Base-by-base conservation (phyloP, 2,888 invertebrate genomes). In the Himalopsyche japonica region DNA sequence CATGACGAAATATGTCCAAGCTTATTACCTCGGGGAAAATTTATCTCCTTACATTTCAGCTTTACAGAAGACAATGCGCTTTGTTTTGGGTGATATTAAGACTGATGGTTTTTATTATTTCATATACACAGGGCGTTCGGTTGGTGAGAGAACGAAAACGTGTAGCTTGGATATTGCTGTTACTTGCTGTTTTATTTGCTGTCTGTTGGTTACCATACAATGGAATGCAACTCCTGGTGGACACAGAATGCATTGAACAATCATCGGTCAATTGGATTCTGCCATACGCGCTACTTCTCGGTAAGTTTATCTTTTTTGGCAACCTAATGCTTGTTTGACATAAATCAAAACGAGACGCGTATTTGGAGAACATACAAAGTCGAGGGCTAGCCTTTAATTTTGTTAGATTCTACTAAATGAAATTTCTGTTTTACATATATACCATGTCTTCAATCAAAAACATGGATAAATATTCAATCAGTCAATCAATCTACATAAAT, bases 161-260 rank as follows among this genome's bases (percentile, higher is more conserved):
- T 49, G 95, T 96, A 12, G 96, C 96, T 0, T 95, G 95, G 93
- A 95, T 96, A 87, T 91, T 96, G 24, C 91, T 96, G 0, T 92
- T 95, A 0, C 91, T 96, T 18, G 96, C 96, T 0, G 93, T 95
- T 1, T 92, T 96, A 30, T 96, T 96, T 88, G 95, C 95, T 0
- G 89, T 95, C 5, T 96, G 96, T 90, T 96, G 96, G 96, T 91
- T 96, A 76, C 96, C 96, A 0, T 95, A 96, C 91, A 95, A 95
- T 89, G 94, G 95, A 78, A 90, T 95, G 32, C 94, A 93, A 88
- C 91, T 96, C 20, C 90, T 96, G 80, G 90, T 94, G 7, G 96
- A 96, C 88, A 92, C 94, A 18, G 92, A 92, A 49, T 91, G 92
- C 1, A 90, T 91, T 1, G 87, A 90, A 30, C 90, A 90, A 15